These are phyloP conservation scores for Chitala chitala DNA, from an alignment of 2,113 vertebrate genomes.

Conservation along the genomic window DNA sequence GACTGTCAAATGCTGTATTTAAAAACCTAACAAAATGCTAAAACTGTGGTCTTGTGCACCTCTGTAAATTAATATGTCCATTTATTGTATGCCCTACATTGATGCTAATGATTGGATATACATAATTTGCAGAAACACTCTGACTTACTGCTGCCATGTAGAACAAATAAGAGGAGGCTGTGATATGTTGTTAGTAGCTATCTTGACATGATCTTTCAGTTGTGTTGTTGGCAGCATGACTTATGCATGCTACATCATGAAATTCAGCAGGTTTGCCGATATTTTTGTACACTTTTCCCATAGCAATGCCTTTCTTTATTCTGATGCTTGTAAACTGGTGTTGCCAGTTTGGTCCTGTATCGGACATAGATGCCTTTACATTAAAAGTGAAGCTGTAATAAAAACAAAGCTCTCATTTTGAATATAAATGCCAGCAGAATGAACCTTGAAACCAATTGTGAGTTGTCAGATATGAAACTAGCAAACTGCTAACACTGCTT, in stretches of 20 bases:
- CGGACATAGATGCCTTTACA: neutral
- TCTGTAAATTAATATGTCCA: neutral
- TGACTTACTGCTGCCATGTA: neutral
- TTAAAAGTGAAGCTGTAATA: neutral
- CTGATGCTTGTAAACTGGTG: neutral
- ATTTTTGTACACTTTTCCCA: neutral
- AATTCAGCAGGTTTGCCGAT: neutral
- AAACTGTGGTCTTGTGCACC: neutral
- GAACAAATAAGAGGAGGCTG: neutral
- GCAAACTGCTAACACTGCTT: conserved; percentile 15
- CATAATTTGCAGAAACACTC: neutral
- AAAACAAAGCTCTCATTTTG: neutral
- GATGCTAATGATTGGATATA: neutral
- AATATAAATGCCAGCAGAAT: neutral
- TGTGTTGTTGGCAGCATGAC: neutral
- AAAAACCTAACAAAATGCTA: too few relatives aligned
- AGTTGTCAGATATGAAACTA: neutral
- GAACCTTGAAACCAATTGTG: neutral
- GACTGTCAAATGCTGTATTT: too few relatives aligned
- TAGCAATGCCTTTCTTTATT: neutral
- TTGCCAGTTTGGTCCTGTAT: neutral
- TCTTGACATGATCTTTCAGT: too few relatives aligned
- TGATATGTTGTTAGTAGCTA: neutral
- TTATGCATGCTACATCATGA: neutral
- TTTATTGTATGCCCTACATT: neutral